Evolutionary conservation across 2,113 vertebrate species (phyloP), one percentile per base, ranked within the genome.

Genomic region (Amphiprion percula): DNA sequence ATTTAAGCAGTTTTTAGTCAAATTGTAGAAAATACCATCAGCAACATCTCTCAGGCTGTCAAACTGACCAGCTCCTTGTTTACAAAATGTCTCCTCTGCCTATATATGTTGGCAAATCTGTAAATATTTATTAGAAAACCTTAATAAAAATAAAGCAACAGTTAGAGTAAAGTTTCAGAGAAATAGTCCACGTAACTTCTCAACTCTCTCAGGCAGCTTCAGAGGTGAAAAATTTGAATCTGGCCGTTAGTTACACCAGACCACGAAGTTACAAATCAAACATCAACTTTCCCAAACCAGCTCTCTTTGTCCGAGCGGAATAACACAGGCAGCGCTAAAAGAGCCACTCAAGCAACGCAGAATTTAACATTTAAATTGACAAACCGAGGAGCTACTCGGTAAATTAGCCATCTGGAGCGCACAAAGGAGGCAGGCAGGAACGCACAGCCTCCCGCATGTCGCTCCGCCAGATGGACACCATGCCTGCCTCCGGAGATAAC

Each of bases 401-500:
- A 79, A 87, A 84, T 81, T 55, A 73, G 85, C 86, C 86, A 83
- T 88, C 79, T 85, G 84, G 73, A 72, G 69, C 72, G 79, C 88
- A 92, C 93, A 93, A 93, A 92, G 89, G 77, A 82, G 79, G 41
- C 75, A 80, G 62, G 50, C 55, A 73, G 46, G 58, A 26, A 59
- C 68, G 62, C 87, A 47, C 82, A 77, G 86, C 83, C 75, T 78
- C 88, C 76, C 86, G 84, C 91, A 88, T 74, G 88, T 91, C 82
- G 74, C 90, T 88, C 80, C 86, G 90, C 93, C 94, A 93, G 93
- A 95, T 92, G 93, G 93, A 94, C 92, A 94, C 91, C 92, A 93
- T 87, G 93, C 93, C 90, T 82, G 84, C 87, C 89, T 90, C 91
- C 70, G 54, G 52, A 86, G 86, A 88, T 72, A 93, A 92, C 85